Conservation (phyloP, 2,113 vertebrate species). For the Petrocephalus zakoni region DNA sequence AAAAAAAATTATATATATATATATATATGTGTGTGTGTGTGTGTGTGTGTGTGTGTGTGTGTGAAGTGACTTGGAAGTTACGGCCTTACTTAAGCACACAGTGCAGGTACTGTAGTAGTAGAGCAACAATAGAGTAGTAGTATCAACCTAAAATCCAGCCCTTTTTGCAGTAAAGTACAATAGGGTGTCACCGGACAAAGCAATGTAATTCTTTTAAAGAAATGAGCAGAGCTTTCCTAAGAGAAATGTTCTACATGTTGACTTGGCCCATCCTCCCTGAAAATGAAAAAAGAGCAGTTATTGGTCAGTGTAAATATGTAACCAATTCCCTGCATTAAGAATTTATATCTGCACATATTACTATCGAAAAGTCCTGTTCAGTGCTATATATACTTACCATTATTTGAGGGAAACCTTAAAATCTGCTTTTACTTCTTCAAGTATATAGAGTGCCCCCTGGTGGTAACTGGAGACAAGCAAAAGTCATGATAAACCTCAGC, state of each 20-base stretch:
- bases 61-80: background rate
- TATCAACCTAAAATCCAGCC: background rate
- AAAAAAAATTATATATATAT: background rate
- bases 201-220: background rate
- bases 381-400: background rate
- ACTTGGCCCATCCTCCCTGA: background rate
- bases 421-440: too few species aligned
- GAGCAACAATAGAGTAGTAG: background rate
- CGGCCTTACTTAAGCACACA: background rate
- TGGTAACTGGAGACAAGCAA: too few species aligned
- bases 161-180: background rate
- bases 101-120: background rate
- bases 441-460: too few species aligned
- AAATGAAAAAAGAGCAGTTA: background rate
- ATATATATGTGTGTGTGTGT: too few species aligned
- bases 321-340: background rate
- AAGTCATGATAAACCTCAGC: too few species aligned
- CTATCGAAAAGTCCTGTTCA: background rate
- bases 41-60: too few species aligned
- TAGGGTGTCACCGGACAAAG: background rate
- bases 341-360: background rate
- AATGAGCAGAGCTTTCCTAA: background rate
- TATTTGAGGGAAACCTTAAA: background rate
- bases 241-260: background rate
- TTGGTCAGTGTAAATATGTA: background rate